Base-by-base conservation (phyloP, 2,113 vertebrate genomes). In the Lophotis ruficrista region DNA sequence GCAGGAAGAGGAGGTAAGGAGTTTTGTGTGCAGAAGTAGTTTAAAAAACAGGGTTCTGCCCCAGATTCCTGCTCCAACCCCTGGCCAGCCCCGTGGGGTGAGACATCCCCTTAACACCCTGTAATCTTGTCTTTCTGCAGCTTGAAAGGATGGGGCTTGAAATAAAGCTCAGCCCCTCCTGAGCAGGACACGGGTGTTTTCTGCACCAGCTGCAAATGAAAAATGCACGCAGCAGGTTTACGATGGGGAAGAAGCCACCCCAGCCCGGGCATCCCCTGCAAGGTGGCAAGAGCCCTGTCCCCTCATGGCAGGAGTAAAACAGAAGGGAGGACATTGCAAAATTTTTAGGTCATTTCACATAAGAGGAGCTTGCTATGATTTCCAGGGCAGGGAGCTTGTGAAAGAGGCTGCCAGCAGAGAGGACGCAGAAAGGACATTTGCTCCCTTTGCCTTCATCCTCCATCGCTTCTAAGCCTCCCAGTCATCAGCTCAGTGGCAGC, bases 371-470 rank as follows among this genome's bases (percentile, higher is more conserved):
- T 60, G 20, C 38, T 28, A 24, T 11, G 5, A 30, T 25, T 71
- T 72, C 62, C 18, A 31, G 80, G 38, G 11, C 60, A 78, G 25
- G 38, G 56, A 87, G 54, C 24, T 38, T 41, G 47, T 2, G 24
- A 7, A 80, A 78, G 71, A 88, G 20, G 68, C 62, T 0, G 0
- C 38, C 56, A 41, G 78, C 65, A 38, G 11, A 79, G 56, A 33
- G 64, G 64, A 68, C 0, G 0, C 25, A 37, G 62, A n/a, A 69
- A 93, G 73, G 72, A 19, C 3, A 0, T 50, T 73, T 13, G 17
- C 37, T 56, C 51, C 48, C 62, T 68, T 37, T 37, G 22, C 50
- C 35, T 86, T 86, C 71, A 27, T 69, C 66, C 35, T 47, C 47
- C 12, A 4, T 7, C 1, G 0, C 80, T 86, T 70, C 38, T 20